Base-by-base conservation (phyloP, 2,888 invertebrate species). In the Anthrax anthrax region DNA sequence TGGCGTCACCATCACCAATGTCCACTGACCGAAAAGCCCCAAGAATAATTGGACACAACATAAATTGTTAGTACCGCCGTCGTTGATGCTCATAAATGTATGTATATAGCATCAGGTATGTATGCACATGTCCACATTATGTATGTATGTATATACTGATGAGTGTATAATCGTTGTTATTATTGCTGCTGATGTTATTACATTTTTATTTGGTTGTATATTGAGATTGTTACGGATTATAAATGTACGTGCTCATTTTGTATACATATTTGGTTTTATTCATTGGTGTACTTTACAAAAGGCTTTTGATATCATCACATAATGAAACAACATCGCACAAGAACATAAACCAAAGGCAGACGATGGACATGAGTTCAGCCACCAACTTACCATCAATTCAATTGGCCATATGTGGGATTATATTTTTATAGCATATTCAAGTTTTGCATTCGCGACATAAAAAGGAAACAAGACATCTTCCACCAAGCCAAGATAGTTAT, bases 1-100 rank as follows among this genome's bases (percentile, higher is more conserved):
- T 49, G 51, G 51, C 51, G 51, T 51, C 51, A 47, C n/a, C n/a
- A n/a, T 51, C 51, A 42, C 50, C 42, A 39, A 42, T 44, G 43
- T 51, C 50, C 47, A 47, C 39, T 37, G 27, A 36, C 37, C 29
- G 41, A 23, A 32, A 8, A 32, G 29, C 16, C 36, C 18, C 18
- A 29, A 23, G 45, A 45, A 46, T 46, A 46, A 46, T 46, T 46
- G 46, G 46, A 46, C 37, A 46, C 29, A 39, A 46, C 46, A 46
- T 46, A 46, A 46, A 46, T 46, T 37, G 29, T 32, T 32, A 3
- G 12, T 32, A 32, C 29, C 29, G 29, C 29, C 29, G 12, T 32
- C 29, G 29, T 32, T 32, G 29, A 32, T 32, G 23, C 8, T n/a
- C n/a, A n/a, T n/a, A n/a, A n/a, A n/a, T n/a, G n/a, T n/a, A n/a